phyloP scores from a whole-genome alignment of 2,888 invertebrate species.

The Tridacna crocea region DNA sequence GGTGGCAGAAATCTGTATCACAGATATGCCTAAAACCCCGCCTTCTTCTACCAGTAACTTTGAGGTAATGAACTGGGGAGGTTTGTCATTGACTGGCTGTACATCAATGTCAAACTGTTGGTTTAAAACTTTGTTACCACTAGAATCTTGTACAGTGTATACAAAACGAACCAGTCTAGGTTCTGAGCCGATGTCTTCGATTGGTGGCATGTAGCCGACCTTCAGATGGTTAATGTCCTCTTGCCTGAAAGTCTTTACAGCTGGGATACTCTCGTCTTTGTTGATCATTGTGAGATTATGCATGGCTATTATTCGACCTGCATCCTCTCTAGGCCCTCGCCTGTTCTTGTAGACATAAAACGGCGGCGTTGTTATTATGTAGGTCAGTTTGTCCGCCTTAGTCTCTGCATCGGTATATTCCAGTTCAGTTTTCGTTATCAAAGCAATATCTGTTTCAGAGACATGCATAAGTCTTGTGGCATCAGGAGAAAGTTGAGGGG shows the following conservation, averaged over 20 bases:
- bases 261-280: slow-evolving; percentile 72
- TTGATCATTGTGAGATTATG: slow-evolving; percentile 75
- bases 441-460: slow-evolving; percentile 79
- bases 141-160: slow-evolving; percentile 81
- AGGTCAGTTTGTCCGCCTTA: slow-evolving; percentile 75
- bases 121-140: slow-evolving; percentile 77
- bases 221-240: slow-evolving; percentile 82
- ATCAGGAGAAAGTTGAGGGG: slow-evolving; percentile 80
- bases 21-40: slow-evolving; percentile 80
- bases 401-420: slow-evolving; percentile 82
- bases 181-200: slow-evolving; percentile 81
- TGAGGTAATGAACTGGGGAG: slow-evolving; percentile 76
- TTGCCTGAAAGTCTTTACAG: slow-evolving; percentile 80
- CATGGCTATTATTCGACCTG: slow-evolving; percentile 80
- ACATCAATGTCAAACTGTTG: slow-evolving; percentile 82
- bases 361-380: slow-evolving; percentile 81
- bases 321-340: slow-evolving; percentile 78
- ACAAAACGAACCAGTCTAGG: slow-evolving; percentile 77
- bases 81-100: slow-evolving; percentile 81
- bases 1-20: slow-evolving; percentile 80
- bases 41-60: slow-evolving; percentile 82
- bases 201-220: slow-evolving; percentile 83
- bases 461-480: slow-evolving; percentile 78
- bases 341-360: slow-evolving; percentile 81
- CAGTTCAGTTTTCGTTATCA: slow-evolving; percentile 79